Conservation (phyloP, 2,113 vertebrate genomes). For the Dipodomys merriami region DNA sequence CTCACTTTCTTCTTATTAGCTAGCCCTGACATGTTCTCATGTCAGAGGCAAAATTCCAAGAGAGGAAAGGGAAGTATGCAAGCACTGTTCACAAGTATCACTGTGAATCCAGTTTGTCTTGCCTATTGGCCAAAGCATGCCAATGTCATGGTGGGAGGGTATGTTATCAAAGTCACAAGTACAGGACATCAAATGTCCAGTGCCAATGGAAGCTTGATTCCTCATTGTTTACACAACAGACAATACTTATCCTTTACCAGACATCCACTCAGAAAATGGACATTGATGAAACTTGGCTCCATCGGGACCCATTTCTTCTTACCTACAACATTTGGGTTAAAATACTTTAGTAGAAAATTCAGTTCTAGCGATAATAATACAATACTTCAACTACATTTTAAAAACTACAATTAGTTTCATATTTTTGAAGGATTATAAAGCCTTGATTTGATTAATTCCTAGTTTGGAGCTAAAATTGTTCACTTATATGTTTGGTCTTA, state of each 20-base stretch:
- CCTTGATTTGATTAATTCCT: conserved; percentile 1
- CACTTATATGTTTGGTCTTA: neutral
- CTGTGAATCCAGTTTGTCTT: conserved; percentile 1
- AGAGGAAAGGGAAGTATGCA: neutral
- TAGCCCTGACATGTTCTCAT: neutral
- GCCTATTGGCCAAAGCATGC: neutral
- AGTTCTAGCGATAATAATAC: neutral
- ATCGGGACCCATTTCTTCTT: neutral
- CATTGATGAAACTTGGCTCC: too few relatives aligned
- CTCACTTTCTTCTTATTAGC: neutral
- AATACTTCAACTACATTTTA: neutral
- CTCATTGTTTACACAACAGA: neutral
- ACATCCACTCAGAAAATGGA: neutral
- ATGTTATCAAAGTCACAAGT: too few relatives aligned
- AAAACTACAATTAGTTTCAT: neutral
- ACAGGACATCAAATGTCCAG: neutral
- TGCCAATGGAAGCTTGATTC: neutral
- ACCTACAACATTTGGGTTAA: neutral
- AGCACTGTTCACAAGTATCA: neutral
- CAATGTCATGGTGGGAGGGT: too few relatives aligned
- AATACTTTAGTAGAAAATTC: conserved; percentile 23
- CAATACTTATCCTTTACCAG: too few relatives aligned
- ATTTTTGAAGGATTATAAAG: neutral
- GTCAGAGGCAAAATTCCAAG: neutral
- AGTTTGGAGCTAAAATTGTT: neutral